These are phyloP conservation scores for Trachymyrmex cornetzi DNA, from an alignment of 1,140 invertebrate species.

Conservation along the genomic window DNA sequence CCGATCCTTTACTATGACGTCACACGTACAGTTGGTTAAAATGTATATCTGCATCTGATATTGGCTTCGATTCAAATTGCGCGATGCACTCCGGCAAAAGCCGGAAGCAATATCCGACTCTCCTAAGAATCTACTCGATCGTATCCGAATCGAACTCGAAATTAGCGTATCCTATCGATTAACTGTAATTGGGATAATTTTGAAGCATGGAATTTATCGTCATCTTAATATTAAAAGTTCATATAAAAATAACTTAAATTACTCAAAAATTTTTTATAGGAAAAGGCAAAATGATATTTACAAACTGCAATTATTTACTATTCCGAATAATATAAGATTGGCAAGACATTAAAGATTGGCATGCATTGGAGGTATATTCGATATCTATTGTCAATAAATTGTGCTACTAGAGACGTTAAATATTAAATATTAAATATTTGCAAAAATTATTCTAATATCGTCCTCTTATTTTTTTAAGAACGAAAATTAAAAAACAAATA, in stretches of 20 bases:
- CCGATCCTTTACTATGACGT: constrained; percentile 7
- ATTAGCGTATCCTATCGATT: constrained; percentile 37
- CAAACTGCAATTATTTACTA: neutral
- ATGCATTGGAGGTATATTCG: no score
- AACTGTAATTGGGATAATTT: constrained; percentile 6
- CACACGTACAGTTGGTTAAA: constrained; percentile 16
- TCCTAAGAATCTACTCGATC: neutral
- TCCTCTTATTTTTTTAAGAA: neutral
- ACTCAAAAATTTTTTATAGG: neutral
- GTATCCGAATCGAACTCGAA: neutral
- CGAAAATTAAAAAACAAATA: neutral
- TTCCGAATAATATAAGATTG: no score
- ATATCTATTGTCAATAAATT: no score
- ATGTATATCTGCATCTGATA: constrained; percentile 37
- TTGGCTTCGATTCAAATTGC: constrained; percentile 16
- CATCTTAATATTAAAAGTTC: constrained; percentile 4
- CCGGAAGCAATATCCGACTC: constrained; percentile 32
- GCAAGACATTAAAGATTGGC: no score
- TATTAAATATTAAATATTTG: constrained; percentile 14
- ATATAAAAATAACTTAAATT: neutral
- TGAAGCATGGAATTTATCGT: neutral
- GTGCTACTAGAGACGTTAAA: no score
- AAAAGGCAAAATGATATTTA: neutral
- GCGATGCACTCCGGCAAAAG: constrained; percentile 13
- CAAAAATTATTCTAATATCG: neutral